A percentile compares a stretch with the other conserved stretches of the same genome.
phyloP scores from a whole-genome alignment of 2,888 invertebrate genomes.

The Oxyscelio sp. region DNA sequence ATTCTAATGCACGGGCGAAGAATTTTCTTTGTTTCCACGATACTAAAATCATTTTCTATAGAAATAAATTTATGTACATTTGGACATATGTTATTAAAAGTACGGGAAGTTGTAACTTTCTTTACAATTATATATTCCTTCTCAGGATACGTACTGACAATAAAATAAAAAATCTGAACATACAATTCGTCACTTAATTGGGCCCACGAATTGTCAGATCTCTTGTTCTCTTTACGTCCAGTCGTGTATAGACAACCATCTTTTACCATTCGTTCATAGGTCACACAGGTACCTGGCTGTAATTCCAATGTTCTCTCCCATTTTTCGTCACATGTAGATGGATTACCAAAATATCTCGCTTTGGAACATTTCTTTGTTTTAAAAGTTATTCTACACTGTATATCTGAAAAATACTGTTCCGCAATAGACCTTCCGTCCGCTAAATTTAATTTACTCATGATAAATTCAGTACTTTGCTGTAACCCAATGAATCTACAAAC shows the following conservation, averaged over 20 bases:
- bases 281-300: not conserved
- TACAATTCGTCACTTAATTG: not conserved
- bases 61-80: not conserved
- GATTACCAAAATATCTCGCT: constrained; percentile 8
- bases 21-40: not conserved
- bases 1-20: not conserved
- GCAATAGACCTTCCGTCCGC: not conserved
- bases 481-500: too few relatives aligned
- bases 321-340: not conserved
- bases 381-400: not conserved
- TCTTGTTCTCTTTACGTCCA: not conserved
- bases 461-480: not conserved
- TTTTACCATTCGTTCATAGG: constrained; percentile 4
- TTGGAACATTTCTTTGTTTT: not conserved
- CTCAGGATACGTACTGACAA: not conserved
- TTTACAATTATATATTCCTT: constrained; percentile 11
- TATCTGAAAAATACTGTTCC: not conserved
- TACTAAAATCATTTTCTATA: not conserved
- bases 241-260: constrained; percentile 4
- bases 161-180: constrained; percentile 3
- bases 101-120: not conserved
- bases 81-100: not conserved
- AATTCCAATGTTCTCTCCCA: not conserved
- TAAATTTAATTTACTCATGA: not conserved
- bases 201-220: constrained; percentile 3